These are phyloP conservation scores for Pantherophis guttatus DNA, from an alignment of 2,113 vertebrate genomes.

Conservation along the genomic window DNA sequence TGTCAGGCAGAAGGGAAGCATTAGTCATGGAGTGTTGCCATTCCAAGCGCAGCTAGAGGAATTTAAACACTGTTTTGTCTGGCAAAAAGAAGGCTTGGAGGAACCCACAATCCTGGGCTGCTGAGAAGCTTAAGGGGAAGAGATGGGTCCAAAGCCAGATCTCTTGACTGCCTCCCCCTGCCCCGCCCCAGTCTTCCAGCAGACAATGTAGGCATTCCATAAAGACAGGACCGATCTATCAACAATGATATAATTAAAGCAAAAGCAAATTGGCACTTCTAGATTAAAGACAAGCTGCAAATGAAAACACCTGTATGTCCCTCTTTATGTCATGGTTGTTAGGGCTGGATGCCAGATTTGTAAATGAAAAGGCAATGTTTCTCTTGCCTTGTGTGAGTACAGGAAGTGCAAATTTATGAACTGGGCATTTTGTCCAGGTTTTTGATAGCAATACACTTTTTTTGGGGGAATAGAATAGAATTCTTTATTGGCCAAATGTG, in stretches of 20 bases:
- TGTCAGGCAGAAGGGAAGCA: not conserved
- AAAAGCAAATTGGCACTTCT: slow-evolving; percentile 74
- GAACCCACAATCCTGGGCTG: not conserved
- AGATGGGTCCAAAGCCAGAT: not conserved
- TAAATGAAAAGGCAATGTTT: slow-evolving; percentile 74
- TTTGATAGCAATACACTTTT: slow-evolving; percentile 20
- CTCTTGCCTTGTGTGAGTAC: slow-evolving; percentile 59
- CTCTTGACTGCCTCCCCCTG: not conserved
- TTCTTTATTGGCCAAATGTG: too few species aligned
- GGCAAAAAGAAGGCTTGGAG: not conserved
- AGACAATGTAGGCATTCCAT: slow-evolving; percentile 73
- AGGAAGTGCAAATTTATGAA: slow-evolving; percentile 61
- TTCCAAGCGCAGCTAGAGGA: not conserved
- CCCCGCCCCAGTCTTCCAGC: not conserved
- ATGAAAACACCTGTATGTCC: slow-evolving; percentile 66
- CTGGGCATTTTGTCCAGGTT: slow-evolving; percentile 55
- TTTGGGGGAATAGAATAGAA: too few species aligned
- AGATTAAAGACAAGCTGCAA: slow-evolving; percentile 74
- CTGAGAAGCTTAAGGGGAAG: not conserved
- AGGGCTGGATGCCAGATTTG: slow-evolving; percentile 72
- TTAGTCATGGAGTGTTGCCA: not conserved
- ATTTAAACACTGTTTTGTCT: not conserved
- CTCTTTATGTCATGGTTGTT: slow-evolving; percentile 61
- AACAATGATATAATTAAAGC: slow-evolving; percentile 77
- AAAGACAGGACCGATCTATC: slow-evolving; percentile 71